Evolutionary conservation across 1,140 invertebrate genomes (phyloP).

Genomic region (Lepidurus apus): DNA sequence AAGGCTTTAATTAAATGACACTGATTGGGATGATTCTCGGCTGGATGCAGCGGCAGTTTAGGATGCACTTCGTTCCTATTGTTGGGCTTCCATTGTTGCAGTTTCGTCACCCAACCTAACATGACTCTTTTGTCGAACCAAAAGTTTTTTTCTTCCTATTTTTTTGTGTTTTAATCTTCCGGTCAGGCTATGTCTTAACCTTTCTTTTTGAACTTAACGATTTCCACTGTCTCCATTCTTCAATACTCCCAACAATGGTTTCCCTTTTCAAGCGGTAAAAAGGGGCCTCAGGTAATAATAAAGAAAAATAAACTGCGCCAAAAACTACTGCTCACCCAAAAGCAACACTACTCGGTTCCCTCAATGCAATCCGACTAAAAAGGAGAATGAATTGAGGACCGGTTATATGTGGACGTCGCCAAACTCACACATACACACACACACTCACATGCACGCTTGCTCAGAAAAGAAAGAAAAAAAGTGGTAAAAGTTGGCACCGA

Average conservation of each 20-base stretch:
- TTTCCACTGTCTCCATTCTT: no score
- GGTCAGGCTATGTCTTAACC: not conserved
- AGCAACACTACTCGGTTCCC: not conserved
- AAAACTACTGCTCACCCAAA: not conserved
- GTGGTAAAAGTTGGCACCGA: slow-evolving; percentile 10
- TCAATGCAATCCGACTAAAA: not conserved
- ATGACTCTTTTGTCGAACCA: not conserved
- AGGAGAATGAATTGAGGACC: not conserved
- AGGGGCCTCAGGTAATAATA: no score
- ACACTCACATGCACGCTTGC: not conserved
- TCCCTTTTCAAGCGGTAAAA: no score
- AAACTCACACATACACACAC: not conserved
- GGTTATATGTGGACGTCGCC: not conserved
- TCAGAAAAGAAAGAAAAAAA: slow-evolving; percentile 1
- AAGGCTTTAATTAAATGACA: slow-evolving; percentile 10
- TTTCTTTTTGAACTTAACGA: no score
- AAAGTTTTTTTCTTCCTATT: not conserved
- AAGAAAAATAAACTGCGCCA: no score
- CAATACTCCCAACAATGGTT: no score
- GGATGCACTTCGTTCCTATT: slow-evolving; percentile 10
- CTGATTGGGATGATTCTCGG: slow-evolving; percentile 2
- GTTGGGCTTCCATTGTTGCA: slow-evolving; percentile 15
- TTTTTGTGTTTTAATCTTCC: not conserved
- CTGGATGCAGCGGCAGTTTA: not conserved
- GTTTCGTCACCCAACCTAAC: not conserved